Base-by-base conservation (phyloP, 2,888 invertebrate genomes). In the Electrophaes corylata region DNA sequence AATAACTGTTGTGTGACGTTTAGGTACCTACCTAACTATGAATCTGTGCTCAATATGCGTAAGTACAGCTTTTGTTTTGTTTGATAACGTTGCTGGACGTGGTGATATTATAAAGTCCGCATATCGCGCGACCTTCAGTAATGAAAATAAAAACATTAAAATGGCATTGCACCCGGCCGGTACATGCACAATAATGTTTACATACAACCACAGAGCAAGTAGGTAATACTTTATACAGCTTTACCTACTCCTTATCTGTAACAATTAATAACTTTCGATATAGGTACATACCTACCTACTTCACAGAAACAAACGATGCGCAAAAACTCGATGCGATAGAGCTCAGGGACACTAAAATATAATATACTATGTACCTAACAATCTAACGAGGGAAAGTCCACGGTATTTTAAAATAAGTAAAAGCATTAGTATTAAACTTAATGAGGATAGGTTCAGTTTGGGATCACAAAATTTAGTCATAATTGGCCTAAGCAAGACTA, bases 81-180 rank as follows among this genome's bases (percentile, higher is more conserved):
- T 62, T 73, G 78, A 77, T 82, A 81, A 78, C 71, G 65, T 61
- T 69, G 67, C 65, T 62, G 58, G 64, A 66, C 66, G 72, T 76
- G 76, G 72, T 64, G 57, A 75, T 75, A 72, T 72, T 72, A 72
- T 75, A 67, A 69, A 75, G 71, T 72, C 73, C 65, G 72, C 73
- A 71, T 75, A 78, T 78, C 76, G 60, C 41, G 44, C 72, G 79
- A 75, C 83, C 81, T 82, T 82, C 76, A 61, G 44, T 57, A 58
- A 71, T 73, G 71, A 72, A 73, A 75, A 69, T 59, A 66, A 67
- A 70, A 72, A 67, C 69, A 72, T 60, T 65, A 61, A 55, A 67
- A 65, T 65, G 62, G 55, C 60, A 63, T 39, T 67, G 64, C 66
- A n/a, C 59, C 59, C 48, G 45, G 26, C 3, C 26, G 23, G 47